Conservation (phyloP, 2,113 vertebrate species). For the Gymnobelideus leadbeateri region DNA sequence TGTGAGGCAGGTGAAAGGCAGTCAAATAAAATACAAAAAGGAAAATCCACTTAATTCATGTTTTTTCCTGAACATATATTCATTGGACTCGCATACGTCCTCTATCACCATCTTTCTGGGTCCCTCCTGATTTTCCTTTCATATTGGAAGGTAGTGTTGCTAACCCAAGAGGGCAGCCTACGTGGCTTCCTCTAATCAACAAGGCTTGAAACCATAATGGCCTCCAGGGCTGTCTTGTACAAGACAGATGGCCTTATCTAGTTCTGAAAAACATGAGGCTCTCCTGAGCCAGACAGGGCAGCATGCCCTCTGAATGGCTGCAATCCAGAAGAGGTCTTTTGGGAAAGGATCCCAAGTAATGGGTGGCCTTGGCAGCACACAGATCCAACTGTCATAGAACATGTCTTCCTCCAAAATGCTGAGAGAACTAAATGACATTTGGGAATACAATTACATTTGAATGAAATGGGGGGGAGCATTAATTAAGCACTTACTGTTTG, state of each 20-base stretch:
- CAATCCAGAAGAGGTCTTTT: background rate
- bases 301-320: too few species aligned
- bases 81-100: background rate
- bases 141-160: too few species aligned
- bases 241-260: background rate
- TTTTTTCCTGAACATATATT: background rate
- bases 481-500: too few species aligned
- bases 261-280: background rate
- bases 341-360: background rate
- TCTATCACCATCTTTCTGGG: background rate
- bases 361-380: background rate
- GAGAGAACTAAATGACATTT: background rate
- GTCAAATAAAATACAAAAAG: background rate
- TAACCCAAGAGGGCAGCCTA: background rate
- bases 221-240: background rate
- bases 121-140: background rate
- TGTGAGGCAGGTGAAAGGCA: background rate
- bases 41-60: too few species aligned
- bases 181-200: background rate
- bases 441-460: too few species aligned
- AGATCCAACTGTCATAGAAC: background rate
- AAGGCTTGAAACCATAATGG: background rate
- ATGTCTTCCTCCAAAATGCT: background rate
- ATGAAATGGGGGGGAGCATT: too few species aligned
- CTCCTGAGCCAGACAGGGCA: background rate